These are phyloP conservation scores for Paracentrotus lividus DNA, from an alignment of 53 echinoderm and acorn worm genomes.

Conservation along the genomic window DNA sequence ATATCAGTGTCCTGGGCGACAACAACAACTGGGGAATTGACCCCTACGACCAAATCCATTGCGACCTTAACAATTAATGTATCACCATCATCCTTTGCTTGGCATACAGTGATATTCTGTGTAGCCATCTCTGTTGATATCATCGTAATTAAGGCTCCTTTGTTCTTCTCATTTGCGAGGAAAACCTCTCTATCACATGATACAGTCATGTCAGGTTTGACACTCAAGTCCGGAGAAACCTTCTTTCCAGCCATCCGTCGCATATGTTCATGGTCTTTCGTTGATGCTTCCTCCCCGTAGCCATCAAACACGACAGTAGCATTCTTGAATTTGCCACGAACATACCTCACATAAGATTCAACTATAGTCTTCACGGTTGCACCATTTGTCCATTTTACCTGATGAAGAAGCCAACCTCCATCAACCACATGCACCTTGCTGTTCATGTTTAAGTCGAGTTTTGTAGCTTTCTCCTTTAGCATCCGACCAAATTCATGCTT, in stretches of 20 bases:
- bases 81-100: constrained; percentile 80
- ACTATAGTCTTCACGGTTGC: constrained; percentile 67
- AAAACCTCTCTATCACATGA: constrained; percentile 81
- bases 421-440: too few species aligned
- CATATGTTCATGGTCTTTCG: constrained; percentile 82
- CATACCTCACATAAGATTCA: constrained; percentile 70
- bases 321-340: constrained; percentile 70
- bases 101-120: constrained; percentile 70
- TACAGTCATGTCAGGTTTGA: constrained; percentile 69
- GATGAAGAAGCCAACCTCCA: constrained; percentile 65
- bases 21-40: constrained; percentile 76
- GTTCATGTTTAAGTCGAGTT: too few species aligned
- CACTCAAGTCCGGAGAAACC: constrained; percentile 66
- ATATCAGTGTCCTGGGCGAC: constrained; percentile 82
- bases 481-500: too few species aligned
- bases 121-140: constrained; percentile 67
- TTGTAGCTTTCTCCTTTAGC: too few species aligned
- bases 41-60: constrained; percentile 24
- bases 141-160: constrained; percentile 72
- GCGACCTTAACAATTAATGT: constrained; percentile 71
- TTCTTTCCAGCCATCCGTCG: constrained; percentile 71
- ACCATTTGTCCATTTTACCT: constrained; percentile 74
- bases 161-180: constrained; percentile 79
- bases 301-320: constrained; percentile 76
- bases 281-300: constrained; percentile 70